phyloP scores from a whole-genome alignment of 2,888 invertebrate species.

The Gymnocheta viridis region DNA sequence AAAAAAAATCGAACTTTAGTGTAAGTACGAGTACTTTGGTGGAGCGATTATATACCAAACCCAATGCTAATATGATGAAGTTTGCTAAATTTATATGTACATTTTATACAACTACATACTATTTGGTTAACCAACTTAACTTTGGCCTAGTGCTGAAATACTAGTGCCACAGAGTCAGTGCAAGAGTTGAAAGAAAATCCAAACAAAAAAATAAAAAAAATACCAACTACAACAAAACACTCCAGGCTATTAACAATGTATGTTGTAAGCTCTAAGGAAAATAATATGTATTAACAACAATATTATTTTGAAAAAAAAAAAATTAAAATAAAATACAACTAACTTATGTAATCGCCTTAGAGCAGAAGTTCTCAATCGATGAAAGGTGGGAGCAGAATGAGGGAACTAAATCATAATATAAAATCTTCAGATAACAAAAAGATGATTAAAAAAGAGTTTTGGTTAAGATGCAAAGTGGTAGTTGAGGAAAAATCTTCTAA shows the following conservation, averaged over 20 bases:
- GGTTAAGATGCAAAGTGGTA: no score
- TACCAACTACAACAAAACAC: constrained; percentile 44
- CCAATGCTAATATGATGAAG: constrained; percentile 65
- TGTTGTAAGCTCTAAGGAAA: constrained; percentile 74
- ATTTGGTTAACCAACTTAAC: constrained; percentile 60
- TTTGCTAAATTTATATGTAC: constrained; percentile 36
- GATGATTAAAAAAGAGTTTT: neutral
- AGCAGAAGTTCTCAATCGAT: constrained; percentile 67
- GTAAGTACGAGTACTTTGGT: constrained; percentile 46
- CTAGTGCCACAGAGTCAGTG: constrained; percentile 52
- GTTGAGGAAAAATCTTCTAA: no score
- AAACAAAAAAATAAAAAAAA: no score
- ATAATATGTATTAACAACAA: constrained; percentile 81
- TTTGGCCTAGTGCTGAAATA: constrained; percentile 57
- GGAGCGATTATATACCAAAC: constrained; percentile 64
- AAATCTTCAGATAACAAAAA: neutral
- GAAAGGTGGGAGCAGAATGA: neutral
- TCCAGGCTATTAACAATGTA: constrained; percentile 69
- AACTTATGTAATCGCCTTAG: constrained; percentile 77
- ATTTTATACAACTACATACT: neutral
- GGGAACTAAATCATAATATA: neutral
- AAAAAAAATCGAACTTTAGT: constrained; percentile 48
- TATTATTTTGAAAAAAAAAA: constrained; percentile 76
- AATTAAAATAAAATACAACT: constrained; percentile 60
- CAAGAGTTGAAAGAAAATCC: constrained; percentile 44